These are phyloP conservation scores for Pygmarrhopalites habei DNA, from an alignment of 1,140 invertebrate species.

Conservation along the genomic window DNA sequence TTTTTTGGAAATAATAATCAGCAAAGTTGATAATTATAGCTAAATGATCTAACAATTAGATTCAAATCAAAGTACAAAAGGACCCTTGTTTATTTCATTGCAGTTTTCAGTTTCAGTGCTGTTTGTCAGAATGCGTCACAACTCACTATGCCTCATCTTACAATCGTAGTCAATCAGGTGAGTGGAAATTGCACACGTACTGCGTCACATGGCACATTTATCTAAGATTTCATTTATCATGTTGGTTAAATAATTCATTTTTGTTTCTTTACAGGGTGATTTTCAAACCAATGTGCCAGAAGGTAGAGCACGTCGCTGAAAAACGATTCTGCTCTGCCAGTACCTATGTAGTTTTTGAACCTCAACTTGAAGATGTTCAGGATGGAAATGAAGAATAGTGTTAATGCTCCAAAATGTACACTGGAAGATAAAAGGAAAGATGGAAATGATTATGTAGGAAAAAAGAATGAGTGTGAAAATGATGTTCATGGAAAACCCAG, in stretches of 20 bases:
- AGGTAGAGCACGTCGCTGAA: constrained; percentile 24
- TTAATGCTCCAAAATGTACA: not conserved
- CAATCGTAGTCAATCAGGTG: constrained; percentile 38
- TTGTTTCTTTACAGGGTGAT: constrained; percentile 25
- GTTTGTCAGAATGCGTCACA: constrained; percentile 37
- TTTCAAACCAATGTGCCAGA: constrained; percentile 38
- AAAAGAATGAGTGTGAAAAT: constrained; percentile 5
- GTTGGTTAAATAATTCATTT: not conserved
- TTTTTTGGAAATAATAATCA: too few species aligned
- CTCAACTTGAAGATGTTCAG: constrained; percentile 14
- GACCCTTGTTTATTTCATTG: constrained; percentile 8
- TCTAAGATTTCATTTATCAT: not conserved
- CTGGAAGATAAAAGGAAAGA: constrained; percentile 4
- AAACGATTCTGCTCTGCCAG: constrained; percentile 17
- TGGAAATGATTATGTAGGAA: constrained; percentile 8
- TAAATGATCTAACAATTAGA: too few species aligned
- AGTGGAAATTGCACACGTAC: not conserved
- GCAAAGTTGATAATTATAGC: too few species aligned
- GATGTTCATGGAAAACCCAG: not conserved
- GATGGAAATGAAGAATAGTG: constrained; percentile 13
- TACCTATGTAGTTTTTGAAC: constrained; percentile 18
- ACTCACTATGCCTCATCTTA: constrained; percentile 36
- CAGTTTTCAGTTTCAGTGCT: constrained; percentile 23
- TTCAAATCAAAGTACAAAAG: too few species aligned
- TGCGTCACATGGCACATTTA: not conserved